Conservation (phyloP, 2,797 vertebrate species). For the Podargus strigoides region DNA sequence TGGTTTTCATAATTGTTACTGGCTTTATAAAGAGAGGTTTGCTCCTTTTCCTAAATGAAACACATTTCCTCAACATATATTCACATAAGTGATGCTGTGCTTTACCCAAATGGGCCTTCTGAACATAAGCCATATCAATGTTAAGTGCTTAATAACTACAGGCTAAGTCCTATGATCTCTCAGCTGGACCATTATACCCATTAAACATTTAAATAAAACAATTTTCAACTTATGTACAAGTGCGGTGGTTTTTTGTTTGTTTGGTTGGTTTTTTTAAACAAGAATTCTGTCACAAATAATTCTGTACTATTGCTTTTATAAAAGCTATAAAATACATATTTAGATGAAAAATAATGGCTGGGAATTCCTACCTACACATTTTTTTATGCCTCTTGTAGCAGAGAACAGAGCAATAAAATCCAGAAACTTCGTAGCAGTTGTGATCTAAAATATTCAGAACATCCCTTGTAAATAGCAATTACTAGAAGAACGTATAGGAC, state of each 20-base stretch:
- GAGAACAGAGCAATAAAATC: background rate
- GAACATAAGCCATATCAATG: background rate
- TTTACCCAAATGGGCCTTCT: slow-evolving; percentile 4
- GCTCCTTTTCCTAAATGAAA: background rate
- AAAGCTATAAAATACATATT: background rate
- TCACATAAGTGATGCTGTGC: background rate
- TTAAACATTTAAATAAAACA: background rate
- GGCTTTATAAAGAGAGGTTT: background rate
- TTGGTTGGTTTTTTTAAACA: background rate
- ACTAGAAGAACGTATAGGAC: background rate
- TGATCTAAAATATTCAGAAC: background rate
- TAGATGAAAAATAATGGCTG: background rate
- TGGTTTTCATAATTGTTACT: background rate
- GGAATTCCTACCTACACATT: background rate
- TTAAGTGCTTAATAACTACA: slow-evolving; percentile 1
- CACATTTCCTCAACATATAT: background rate
- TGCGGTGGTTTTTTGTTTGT: background rate
- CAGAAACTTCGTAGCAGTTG: background rate
- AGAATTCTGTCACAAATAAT: background rate
- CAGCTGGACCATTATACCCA: background rate
- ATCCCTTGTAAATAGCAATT: background rate
- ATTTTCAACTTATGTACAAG: background rate
- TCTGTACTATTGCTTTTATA: background rate
- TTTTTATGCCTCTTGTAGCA: background rate
- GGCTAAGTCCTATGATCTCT: background rate